phyloP scores from a whole-genome alignment of 2,797 vertebrate genomes.

The Argya squamiceps region DNA sequence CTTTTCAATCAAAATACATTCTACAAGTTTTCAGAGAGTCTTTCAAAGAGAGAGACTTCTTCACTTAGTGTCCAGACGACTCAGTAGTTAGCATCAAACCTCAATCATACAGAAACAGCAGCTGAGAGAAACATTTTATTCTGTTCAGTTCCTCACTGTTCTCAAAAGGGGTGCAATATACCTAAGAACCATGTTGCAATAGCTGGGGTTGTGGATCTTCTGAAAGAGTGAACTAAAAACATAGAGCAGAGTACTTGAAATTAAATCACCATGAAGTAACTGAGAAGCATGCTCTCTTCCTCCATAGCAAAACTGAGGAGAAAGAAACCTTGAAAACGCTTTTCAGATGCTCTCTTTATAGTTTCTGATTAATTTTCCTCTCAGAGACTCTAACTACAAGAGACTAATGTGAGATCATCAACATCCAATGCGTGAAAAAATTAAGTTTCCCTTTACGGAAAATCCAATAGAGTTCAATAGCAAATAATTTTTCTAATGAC shows the following conservation, averaged over 20 bases:
- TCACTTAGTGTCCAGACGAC: not conserved
- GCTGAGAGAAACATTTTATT: constrained; percentile 22
- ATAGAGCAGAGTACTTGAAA: not conserved
- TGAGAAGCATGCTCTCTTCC: not conserved
- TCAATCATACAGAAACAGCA: constrained; percentile 3
- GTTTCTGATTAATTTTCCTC: constrained; percentile 6
- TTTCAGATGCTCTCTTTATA: not conserved
- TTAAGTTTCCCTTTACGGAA: constrained; percentile 2
- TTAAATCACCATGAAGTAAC: not conserved
- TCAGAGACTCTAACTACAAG: not conserved
- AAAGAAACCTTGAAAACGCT: not conserved
- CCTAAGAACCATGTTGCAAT: not conserved
- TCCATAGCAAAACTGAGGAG: not conserved
- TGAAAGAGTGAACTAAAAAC: not conserved
- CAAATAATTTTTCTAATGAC: constrained; percentile 40
- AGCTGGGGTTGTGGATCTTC: not conserved
- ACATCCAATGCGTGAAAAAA: not conserved
- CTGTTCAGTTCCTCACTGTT: not conserved
- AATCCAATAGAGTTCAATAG: not conserved
- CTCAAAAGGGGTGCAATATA: not conserved
- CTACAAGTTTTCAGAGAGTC: not conserved
- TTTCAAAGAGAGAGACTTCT: not conserved
- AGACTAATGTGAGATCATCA: constrained; percentile 4
- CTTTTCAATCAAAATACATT: not conserved
- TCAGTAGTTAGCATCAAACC: not conserved